Base-by-base conservation (phyloP, 2,888 invertebrate genomes). In the Bugula neritina region DNA sequence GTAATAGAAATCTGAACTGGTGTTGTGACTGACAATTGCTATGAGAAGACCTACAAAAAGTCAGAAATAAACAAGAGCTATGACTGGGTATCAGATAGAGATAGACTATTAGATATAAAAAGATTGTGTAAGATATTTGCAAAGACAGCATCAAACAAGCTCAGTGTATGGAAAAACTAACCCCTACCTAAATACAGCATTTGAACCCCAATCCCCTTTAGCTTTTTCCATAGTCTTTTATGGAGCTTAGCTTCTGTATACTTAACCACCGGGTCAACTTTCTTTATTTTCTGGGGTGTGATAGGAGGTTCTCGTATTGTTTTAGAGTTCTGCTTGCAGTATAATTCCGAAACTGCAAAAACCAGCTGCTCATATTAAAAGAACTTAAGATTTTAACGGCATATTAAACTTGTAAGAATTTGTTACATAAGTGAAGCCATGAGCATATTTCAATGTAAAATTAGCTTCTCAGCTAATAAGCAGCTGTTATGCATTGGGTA, bases 201-300 rank as follows among this genome's bases (percentile, higher is more conserved):
- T 3, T 55, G 55, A 13, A 25, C 25, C 3, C n/a, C 25, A 25
- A 25, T n/a, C n/a, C 55, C 55, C n/a, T 55, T 55, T 5, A 55
- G 55, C 55, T 55, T 55, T 10, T 55, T 23, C 5, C 5, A 13
- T 23, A 55, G 25, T 23, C 25, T 55, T n/a, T 55, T 55, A 23
- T 55, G 25, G 5, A 55, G 55, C 25, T 55, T 55, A 55, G 55
- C 55, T n/a, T 55, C 55, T n/a, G 55, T 55, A 55, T 55, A 55
- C 3, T 13, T n/a, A 5, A n/a, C n/a, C n/a, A 55, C 55, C 5
- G n/a, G 55, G n/a, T 55, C 55, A 13, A 23, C 5, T 55, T 55
- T 55, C 55, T 55, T 23, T 23, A 55, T 23, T n/a, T 23, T 55
- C 55, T 55, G 55, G 21, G 55, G 55, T 55, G 5, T 55, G 5